Evolutionary conservation across 2,888 invertebrate genomes (phyloP), one percentile per base, ranked within the genome.

Genomic region (Nephrocerus scutellatus): DNA sequence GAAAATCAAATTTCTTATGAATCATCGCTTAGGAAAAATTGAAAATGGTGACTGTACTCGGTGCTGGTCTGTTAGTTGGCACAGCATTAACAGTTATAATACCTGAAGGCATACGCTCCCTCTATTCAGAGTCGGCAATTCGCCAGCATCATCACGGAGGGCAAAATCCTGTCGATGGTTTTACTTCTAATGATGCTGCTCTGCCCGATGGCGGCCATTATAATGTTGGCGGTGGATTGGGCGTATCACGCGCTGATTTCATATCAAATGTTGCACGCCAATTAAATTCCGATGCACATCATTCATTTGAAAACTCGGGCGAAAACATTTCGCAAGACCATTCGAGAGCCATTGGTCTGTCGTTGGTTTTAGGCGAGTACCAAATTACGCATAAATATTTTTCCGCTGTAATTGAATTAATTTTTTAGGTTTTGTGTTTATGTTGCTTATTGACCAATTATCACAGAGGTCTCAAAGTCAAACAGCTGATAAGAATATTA

Each of bases 41-140:
- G 21, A 88, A 93, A 60, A 76, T 90, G 57, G 84, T 96, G 22
- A 93, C 96, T 19, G 86, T 96, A 10, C 80, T 98, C 48, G 98
- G 98, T 36, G 97, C 98, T 6, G 98, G 98, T 2, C 75, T 98
- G 6, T 74, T 98, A 2, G 95, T 98, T 2, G 98, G 98, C 2
- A 97, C 98, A 19, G 96, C 98, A 0, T 68, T 99, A 21, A 88
- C 93, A 5, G 97, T 98, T 1, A 98, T 98, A 38, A 96, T 98
- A 53, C 98, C 98, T 0, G 98, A 98, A 71, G 98, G 98, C 6
- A 88, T 98, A n/a, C 76, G 92, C 42, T 81, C 89, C 0, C 62
- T 91, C 33, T 81, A 77, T 51, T 70, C 70, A 34, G 74, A 74
- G 12, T 50, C 30, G 6, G 39, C 22, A 26, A 42, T 24, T 6